Evolutionary conservation across 2,797 vertebrate genomes (phyloP), one percentile per base, ranked within the genome.

Genomic region (Rachycentron canadum): DNA sequence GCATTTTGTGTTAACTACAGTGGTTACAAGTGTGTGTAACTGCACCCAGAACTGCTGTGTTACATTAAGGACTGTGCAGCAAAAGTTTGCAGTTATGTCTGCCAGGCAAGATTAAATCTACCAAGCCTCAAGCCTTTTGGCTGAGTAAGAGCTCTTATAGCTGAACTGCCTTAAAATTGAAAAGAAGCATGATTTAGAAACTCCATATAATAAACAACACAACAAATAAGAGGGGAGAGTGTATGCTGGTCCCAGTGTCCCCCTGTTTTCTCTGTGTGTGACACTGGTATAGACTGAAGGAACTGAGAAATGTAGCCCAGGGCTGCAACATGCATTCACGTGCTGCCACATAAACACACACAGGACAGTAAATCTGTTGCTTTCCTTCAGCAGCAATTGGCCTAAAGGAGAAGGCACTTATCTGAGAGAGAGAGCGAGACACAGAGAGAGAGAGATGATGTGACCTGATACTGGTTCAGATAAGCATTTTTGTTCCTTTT

Each of bases 401-500:
- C 21, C 58, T 30, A 78, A 59, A 79, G 59, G 72, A 59, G 47
- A 53, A 50, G 55, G 26, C 17, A 23, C 66, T 75, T 61, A 83
- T 86, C 78, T 1, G 36, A 67, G 65, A 75, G 70, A 67, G 64
- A 32, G 53, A 25, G 19, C 1, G 0, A n/a, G 19, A 32, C 12
- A 75, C 12, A 53, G 55, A 17, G 8, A 57, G 10, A 45, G 17
- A 38, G 2, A 40, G 30, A 61, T 53, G 23, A 36, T 58, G 2
- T 56, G 76, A 75, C 78, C 79, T 75, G 63, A 79, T 69, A 80
- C 40, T 40, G 38, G 56, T 55, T 71, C 40, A 73, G 88, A 84
- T 60, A 80, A 85, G 66, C 50, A 49, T 61, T 41, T 86, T 79
- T 47, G 66, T 84, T 79, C 50, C 50, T 26, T 75, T 67, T 69